Conservation (phyloP, 2,888 invertebrate species). For the Sinhomidia bicolor region DNA sequence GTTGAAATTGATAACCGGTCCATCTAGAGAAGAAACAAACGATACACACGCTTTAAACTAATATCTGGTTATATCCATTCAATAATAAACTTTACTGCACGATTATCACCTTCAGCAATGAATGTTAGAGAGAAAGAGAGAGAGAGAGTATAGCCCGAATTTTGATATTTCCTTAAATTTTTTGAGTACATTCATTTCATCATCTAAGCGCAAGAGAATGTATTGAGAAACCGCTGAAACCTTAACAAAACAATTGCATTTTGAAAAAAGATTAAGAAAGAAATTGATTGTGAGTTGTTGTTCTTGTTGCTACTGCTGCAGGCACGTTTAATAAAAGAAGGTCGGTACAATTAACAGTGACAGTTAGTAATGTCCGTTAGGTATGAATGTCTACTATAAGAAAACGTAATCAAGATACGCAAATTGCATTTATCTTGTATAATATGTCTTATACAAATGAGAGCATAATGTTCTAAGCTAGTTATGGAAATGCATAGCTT, state of each 20-base stretch:
- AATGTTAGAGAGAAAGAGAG: too few species aligned
- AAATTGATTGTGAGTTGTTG: neutral
- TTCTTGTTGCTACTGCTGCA: too few species aligned
- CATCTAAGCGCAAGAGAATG: neutral
- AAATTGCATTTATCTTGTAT: neutral
- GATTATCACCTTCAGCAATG: too few species aligned
- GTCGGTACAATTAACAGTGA: neutral
- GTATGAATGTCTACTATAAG: neutral
- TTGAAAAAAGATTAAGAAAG: neutral
- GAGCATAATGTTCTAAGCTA: neutral
- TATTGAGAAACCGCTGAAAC: neutral
- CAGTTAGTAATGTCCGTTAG: neutral
- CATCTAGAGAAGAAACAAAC: neutral
- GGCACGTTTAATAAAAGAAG: neutral
- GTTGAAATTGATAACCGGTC: neutral
- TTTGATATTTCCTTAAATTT: neutral
- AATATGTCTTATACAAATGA: neutral
- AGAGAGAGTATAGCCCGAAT: neutral
- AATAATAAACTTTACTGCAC: neutral
- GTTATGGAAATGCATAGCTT: neutral
- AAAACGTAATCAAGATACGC: neutral
- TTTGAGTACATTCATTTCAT: constrained; percentile 35
- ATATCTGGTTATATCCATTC: constrained; percentile 7
- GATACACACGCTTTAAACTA: neutral
- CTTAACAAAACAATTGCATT: neutral